A percentile compares a stretch with the other conserved stretches of the same genome.
Conservation (phyloP, 2,113 vertebrate genomes). For the Dinomys branickii region DNA sequence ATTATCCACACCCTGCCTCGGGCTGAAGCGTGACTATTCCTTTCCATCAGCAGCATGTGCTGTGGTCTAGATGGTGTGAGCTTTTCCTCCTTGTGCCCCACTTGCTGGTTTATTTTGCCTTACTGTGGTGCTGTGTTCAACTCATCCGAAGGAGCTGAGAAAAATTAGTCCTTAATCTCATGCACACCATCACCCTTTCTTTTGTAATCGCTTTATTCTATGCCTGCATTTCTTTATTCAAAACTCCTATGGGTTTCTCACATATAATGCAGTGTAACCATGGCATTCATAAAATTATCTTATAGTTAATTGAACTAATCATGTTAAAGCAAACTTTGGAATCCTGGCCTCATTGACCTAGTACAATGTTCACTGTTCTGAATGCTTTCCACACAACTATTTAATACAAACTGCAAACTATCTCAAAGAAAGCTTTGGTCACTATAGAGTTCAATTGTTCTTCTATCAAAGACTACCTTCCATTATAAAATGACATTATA, state of each 20-base stretch:
- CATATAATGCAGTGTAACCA: neutral
- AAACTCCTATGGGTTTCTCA: neutral
- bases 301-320: neutral
- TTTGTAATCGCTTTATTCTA: neutral
- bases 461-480: neutral
- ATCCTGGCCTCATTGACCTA: neutral
- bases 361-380: neutral
- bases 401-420: neutral
- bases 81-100: neutral
- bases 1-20: no score
- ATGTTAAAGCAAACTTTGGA: neutral
- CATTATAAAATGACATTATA: neutral
- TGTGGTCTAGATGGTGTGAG: neutral
- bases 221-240: neutral
- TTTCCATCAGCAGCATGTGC: accelerated
- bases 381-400: neutral
- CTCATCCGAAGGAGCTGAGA: neutral
- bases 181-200: neutral
- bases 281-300: neutral
- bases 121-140: neutral
- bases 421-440: neutral
- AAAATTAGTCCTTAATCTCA: neutral
- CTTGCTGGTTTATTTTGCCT: no score
- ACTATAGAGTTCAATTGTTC: neutral
- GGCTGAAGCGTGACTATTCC: no score